Conservation (phyloP, 2,113 vertebrate genomes). For the Salvelinus fontinalis region DNA sequence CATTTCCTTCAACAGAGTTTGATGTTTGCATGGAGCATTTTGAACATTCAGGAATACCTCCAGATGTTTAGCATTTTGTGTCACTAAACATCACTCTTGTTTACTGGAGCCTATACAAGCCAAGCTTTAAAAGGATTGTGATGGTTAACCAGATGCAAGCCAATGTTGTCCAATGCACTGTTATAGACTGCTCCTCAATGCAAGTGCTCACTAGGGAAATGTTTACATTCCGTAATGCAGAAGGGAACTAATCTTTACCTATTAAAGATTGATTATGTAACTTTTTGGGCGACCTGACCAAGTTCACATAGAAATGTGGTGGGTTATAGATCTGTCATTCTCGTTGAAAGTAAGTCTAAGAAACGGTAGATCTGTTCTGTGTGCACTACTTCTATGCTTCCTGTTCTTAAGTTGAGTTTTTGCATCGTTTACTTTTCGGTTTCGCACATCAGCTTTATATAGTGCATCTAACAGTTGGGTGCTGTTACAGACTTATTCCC, state of each 20-base stretch:
- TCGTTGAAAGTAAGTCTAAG: no score
- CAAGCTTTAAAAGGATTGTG: constrained; percentile 1
- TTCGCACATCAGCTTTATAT: not conserved
- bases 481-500: constrained; percentile 10
- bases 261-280: not conserved
- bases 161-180: not conserved
- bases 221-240: not conserved
- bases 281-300: no score
- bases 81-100: constrained; percentile 21
- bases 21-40: constrained; percentile 5
- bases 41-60: not conserved
- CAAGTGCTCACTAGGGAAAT: not conserved
- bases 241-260: not conserved
- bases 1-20: constrained; percentile 20
- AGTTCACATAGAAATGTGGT: no score
- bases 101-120: constrained; percentile 15
- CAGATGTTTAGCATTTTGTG: constrained; percentile 42
- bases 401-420: no score
- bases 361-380: no score
- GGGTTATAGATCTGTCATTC: no score
- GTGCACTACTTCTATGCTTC: no score
- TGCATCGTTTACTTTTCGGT: no score
- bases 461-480: constrained; percentile 37
- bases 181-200: not conserved
- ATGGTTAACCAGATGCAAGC: not conserved